Base-by-base conservation (phyloP, 2,888 invertebrate genomes). In the Sesamia inferens region DNA sequence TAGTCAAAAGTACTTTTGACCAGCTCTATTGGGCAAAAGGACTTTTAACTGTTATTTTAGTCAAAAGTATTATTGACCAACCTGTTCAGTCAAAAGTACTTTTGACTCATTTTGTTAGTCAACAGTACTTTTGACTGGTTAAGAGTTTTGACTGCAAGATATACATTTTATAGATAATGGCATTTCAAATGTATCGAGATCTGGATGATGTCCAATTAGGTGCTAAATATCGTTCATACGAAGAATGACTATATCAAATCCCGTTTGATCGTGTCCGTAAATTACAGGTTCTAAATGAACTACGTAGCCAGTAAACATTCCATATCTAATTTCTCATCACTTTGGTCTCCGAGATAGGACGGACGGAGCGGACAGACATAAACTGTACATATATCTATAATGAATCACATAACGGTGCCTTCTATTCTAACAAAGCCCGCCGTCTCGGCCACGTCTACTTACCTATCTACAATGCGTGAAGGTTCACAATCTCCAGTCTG, bases 391-490 rank as follows among this genome's bases (percentile, higher is more conserved):
- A 79, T 68, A 61, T 72, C 65, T 70, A 74, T 82, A 90, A 88
- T 90, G 89, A 88, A 90, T 92, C 88, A 90, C 88, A 85, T 90
- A 89, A 90, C 90, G 89, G 88, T 89, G 85, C 82, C 78, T 87
- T 88, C 84, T 88, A 89, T 89, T 90, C 82, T 87, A 89, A 87
- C 85, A 86, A 83, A 87, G 88, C 85, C 88, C 87, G 84, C 88
- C 86, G 92, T 93, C 92, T 93, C 90, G 90, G 85, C 88, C 85
- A 85, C 86, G 93, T 93, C 93, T 94, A 90, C 87, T 86, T 85
- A 85, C 83, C 87, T 86, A 89, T 88, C 87, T 88, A 85, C 85
- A 86, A 83, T 83, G 86, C 88, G 90, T 88, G 87, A 85, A 90
- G 86, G 87, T 83, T 87, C 84, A 85, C 88, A 87, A 87, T 87